These are phyloP conservation scores for Aphaenogaster rudis DNA, from an alignment of 1,140 invertebrate genomes.

Conservation along the genomic window DNA sequence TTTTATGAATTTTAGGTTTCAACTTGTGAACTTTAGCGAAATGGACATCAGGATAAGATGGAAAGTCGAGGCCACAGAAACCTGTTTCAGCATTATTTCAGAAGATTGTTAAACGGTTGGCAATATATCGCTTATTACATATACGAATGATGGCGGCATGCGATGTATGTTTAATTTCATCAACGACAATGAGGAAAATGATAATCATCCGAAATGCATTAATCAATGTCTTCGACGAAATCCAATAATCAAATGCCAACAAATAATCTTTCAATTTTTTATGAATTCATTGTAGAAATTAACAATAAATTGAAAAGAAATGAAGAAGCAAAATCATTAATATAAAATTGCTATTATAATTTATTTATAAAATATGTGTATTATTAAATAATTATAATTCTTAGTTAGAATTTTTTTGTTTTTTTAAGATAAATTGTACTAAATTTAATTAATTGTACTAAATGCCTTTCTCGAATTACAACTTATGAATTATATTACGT, in stretches of 20 bases:
- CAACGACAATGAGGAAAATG: not conserved
- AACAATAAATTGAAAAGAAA: not conserved
- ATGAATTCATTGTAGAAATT: not conserved
- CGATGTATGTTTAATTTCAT: not conserved
- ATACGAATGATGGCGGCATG: not conserved
- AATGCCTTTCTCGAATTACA: not conserved
- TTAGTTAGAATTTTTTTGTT: not conserved
- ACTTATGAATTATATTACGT: not conserved
- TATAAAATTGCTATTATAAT: not conserved
- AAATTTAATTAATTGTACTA: not conserved
- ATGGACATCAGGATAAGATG: not conserved
- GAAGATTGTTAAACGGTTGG: conserved; percentile 18
- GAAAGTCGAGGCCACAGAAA: conserved; percentile 27
- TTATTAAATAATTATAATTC: not conserved
- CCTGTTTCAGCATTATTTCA: conserved; percentile 51
- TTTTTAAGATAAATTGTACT: not conserved
- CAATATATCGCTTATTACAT: not conserved
- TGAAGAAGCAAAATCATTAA: not conserved
- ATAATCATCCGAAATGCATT: not conserved
- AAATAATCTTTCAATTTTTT: not conserved
- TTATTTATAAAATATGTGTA: not conserved
- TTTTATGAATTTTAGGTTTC: not conserved
- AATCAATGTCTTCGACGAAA: not conserved
- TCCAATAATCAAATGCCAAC: not conserved
- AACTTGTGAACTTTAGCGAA: not conserved